Percentiles rank a stretch among this genome's conserved stretches.
Evolutionary conservation across 2,797 vertebrate species (phyloP).

Genomic region (Paedocypris micromegethes): DNA sequence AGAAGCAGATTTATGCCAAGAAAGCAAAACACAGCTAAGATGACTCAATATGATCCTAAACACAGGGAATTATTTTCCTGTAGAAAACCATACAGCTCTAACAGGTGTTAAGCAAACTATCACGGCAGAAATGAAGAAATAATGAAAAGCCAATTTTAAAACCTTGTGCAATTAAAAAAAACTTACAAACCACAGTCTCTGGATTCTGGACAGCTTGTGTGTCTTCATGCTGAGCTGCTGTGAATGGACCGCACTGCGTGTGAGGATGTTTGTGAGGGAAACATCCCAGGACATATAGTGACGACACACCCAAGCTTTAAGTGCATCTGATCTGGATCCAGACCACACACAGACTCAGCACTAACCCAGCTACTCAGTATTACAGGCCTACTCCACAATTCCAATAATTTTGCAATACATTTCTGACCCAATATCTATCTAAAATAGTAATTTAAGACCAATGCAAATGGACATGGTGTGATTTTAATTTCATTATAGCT

Average conservation of each 20-base stretch:
- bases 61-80: too few relatives aligned
- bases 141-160: too few relatives aligned
- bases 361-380: conserved; percentile 36
- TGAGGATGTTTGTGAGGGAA: conserved; percentile 24
- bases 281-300: conserved; percentile 59
- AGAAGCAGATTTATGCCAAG: too few relatives aligned
- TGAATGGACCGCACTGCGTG: conserved; percentile 34
- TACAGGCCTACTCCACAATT: conserved; percentile 20
- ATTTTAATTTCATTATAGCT: too few relatives aligned
- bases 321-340: conserved; percentile 62
- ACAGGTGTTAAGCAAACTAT: too few relatives aligned
- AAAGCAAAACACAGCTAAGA: too few relatives aligned
- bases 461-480: too few relatives aligned
- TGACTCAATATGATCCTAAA: too few relatives aligned
- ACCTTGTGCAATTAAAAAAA: conserved; percentile 9
- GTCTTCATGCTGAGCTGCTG: conserved; percentile 70
- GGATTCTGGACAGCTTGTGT: conserved; percentile 77
- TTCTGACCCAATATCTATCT: too few relatives aligned
- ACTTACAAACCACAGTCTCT: conserved; percentile 89
- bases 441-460: too few relatives aligned
- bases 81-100: too few relatives aligned
- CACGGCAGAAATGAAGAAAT: too few relatives aligned
- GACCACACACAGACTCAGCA: conserved; percentile 47
- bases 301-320: conserved; percentile 76
- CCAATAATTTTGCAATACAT: not conserved